Evolutionary conservation across 1,140 invertebrate genomes (phyloP).

Genomic region (Drosophila persimilis): DNA sequence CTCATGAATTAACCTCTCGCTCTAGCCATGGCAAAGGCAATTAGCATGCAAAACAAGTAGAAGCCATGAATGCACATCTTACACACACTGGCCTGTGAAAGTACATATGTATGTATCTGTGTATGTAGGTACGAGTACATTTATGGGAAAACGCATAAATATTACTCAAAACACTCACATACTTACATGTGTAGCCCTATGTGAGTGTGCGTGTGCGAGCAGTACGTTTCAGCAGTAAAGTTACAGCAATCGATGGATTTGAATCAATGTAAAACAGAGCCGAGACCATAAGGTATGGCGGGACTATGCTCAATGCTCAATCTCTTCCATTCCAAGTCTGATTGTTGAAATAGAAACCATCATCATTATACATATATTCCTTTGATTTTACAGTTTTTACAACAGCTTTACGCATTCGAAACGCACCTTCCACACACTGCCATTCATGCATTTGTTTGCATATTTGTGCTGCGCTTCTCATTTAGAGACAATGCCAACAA

Average conservation of each 20-base stretch:
- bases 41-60: slow-evolving; percentile 78
- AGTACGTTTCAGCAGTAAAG: neutral
- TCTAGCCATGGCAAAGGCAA: slow-evolving; percentile 45
- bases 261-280: too few relatives aligned
- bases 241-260: too few relatives aligned
- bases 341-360: too few relatives aligned
- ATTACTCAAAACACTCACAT: slow-evolving; percentile 28
- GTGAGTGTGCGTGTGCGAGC: neutral
- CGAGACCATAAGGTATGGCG: too few relatives aligned
- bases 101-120: neutral
- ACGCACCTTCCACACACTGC: slow-evolving; percentile 7
- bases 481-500: slow-evolving; percentile 61
- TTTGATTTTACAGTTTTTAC: neutral
- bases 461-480: slow-evolving; percentile 62
- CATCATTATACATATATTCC: too few relatives aligned
- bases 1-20: neutral
- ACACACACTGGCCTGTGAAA: slow-evolving; percentile 4
- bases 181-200: slow-evolving; percentile 11
- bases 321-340: too few relatives aligned
- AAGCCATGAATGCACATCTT: slow-evolving; percentile 68
- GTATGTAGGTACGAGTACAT: slow-evolving; percentile 28
- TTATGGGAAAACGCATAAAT: slow-evolving; percentile 73
- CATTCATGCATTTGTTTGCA: slow-evolving; percentile 34
- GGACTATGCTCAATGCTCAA: too few relatives aligned
- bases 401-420: neutral